Conservation (phyloP, 2,888 invertebrate genomes). For the Apodemia zela region DNA sequence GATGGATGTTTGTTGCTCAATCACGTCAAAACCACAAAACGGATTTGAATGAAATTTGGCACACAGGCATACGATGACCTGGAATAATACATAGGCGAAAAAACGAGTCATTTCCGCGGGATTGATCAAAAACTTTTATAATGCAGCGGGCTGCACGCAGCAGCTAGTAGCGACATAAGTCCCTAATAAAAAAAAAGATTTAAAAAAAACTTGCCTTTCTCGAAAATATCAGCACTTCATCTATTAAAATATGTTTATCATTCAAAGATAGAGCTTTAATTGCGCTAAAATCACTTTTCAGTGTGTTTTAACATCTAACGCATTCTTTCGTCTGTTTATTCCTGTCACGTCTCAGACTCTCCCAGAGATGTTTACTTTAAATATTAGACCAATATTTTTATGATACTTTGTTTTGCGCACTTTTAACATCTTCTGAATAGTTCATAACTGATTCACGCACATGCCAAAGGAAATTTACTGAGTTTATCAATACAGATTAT, state of each 20-base stretch:
- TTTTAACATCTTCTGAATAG: slow-evolving; percentile 1
- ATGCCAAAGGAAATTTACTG: slow-evolving; percentile 14
- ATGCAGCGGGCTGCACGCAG: no score
- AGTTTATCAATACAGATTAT: not conserved
- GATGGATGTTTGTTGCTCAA: no score
- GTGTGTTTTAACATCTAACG: not conserved
- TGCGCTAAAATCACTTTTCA: not conserved
- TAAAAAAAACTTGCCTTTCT: not conserved
- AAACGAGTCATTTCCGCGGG: no score
- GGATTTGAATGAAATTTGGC: no score
- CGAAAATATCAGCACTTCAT: not conserved
- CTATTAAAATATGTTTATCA: not conserved
- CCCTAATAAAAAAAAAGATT: no score
- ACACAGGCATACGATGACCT: no score
- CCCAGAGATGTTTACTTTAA: slow-evolving; percentile 6
- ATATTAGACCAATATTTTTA: slow-evolving; percentile 12
- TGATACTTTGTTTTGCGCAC: slow-evolving; percentile 4
- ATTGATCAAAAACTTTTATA: no score
- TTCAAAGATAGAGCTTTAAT: slow-evolving; percentile 7
- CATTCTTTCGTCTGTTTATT: slow-evolving; percentile 6
- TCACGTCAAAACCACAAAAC: no score
- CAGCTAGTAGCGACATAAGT: no score
- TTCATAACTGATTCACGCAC: slow-evolving; percentile 7
- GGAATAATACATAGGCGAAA: no score
- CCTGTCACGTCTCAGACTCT: not conserved